phyloP scores from a whole-genome alignment of 2,113 vertebrate species.

The Rhinolophus ferrumequinum region DNA sequence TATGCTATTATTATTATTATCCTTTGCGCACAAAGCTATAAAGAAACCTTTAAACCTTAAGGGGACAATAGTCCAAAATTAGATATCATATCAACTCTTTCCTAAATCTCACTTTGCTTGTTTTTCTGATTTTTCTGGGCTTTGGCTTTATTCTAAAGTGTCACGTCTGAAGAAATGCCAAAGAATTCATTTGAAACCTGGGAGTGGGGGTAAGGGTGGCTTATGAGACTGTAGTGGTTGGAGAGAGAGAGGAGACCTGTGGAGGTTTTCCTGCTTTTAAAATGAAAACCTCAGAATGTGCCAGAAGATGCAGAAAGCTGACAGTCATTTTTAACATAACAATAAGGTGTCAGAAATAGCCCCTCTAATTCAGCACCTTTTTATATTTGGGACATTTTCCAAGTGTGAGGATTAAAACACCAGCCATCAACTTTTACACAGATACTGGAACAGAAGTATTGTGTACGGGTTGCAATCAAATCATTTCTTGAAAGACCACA shows the following conservation, averaged over 20 bases:
- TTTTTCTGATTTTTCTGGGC: conserved; percentile 81
- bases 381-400: conserved; percentile 70
- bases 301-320: conserved; percentile 42
- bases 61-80: conserved; percentile 82
- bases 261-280: conserved; percentile 59
- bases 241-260: conserved; percentile 55
- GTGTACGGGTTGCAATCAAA: not conserved
- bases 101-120: conserved; percentile 81
- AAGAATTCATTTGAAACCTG: conserved; percentile 69
- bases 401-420: conserved; percentile 42
- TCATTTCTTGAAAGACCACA: conserved; percentile 39
- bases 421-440: not conserved
- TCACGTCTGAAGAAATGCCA: conserved; percentile 76
- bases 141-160: conserved; percentile 70
- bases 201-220: conserved; percentile 22
- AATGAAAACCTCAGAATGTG: conserved; percentile 57
- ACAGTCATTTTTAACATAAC: conserved; percentile 65
- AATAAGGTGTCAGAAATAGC: conserved; percentile 63
- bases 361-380: conserved; percentile 61
- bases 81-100: conserved; percentile 79
- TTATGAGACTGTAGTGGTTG: conserved; percentile 47
- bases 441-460: not conserved
- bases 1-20: conserved; percentile 81
- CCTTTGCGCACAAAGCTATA: conserved; percentile 69
- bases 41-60: conserved; percentile 76